phyloP scores from a whole-genome alignment of 2,113 vertebrate species.

The Gavia stellata region DNA sequence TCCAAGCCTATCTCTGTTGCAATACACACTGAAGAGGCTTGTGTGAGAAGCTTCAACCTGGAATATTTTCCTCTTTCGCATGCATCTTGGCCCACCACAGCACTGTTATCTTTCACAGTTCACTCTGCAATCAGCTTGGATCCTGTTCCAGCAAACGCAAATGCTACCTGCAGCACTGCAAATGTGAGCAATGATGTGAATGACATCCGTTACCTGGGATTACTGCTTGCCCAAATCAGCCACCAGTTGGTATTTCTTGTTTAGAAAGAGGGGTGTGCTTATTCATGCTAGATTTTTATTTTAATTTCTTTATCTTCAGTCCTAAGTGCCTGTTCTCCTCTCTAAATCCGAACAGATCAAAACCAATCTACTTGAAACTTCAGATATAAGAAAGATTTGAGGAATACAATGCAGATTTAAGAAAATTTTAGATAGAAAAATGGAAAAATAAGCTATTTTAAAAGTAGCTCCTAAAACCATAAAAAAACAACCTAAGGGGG shows the following conservation, averaged over 20 bases:
- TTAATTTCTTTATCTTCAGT: not conserved
- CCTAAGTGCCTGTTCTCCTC: not conserved
- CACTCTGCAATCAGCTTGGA: not conserved
- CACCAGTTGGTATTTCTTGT: not conserved
- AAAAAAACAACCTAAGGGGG: too few relatives aligned
- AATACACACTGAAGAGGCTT: not conserved
- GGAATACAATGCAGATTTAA: not conserved
- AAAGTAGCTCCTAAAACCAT: not conserved
- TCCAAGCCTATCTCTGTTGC: not conserved
- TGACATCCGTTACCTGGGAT: not conserved
- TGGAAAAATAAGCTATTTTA: not conserved
- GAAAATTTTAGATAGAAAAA: not conserved
- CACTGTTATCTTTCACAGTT: not conserved
- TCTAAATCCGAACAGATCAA: not conserved
- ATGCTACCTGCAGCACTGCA: too few relatives aligned
- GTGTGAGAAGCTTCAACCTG: not conserved
- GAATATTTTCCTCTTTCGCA: not conserved
- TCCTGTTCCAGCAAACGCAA: not conserved
- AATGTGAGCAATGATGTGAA: rapidly evolving
- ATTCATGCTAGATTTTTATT: not conserved
- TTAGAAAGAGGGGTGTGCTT: not conserved
- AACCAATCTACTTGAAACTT: not conserved
- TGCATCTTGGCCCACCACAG: not conserved
- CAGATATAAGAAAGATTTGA: not conserved
- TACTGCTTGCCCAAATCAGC: not conserved